A percentile compares a stretch with the other conserved stretches of the same genome.
Conservation (phyloP, 30 jellyfish, hydroid and myxozoan species). For the Aurelia aurita region DNA sequence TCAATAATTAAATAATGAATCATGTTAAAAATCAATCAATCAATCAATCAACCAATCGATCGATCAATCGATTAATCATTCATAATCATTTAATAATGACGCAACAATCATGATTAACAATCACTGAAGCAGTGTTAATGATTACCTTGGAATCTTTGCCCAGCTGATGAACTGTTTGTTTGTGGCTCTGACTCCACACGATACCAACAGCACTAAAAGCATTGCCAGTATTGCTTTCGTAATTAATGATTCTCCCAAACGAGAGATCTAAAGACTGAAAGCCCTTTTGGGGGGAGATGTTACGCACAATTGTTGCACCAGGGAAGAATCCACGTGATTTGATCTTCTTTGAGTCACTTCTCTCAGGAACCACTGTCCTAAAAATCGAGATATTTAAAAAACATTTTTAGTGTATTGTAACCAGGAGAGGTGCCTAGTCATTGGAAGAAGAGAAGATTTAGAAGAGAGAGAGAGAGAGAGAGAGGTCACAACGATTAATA, state of each 20-base stretch:
- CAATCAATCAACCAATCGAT: no score
- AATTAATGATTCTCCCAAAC: conserved; percentile 36
- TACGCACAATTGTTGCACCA: conserved; percentile 42
- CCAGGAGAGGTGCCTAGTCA: neutral
- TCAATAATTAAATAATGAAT: no score
- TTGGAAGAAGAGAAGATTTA: no score
- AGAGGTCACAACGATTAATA: no score
- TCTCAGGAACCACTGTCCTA: conserved; percentile 22
- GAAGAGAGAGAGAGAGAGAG: no score
- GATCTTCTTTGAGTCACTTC: conserved; percentile 19
- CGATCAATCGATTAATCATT: neutral
- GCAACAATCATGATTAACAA: neutral
- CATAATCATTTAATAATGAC: neutral
- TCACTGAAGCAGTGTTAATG: neutral
- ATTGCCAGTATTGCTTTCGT: conserved; percentile 13
- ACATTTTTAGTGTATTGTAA: neutral
- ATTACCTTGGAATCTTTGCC: conserved; percentile 35
- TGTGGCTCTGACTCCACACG: conserved; percentile 21
- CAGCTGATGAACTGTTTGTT: conserved; percentile 31
- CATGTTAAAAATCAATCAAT: no score
- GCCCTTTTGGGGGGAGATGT: conserved; percentile 5
- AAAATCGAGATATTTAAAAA: neutral
- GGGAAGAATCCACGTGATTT: conserved; percentile 28
- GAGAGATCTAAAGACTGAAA: conserved; percentile 23
- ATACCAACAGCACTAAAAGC: conserved; percentile 33